Percentiles rank a stretch among this genome's conserved stretches.
phyloP scores from a whole-genome alignment of 1,140 invertebrate species.

The Sipha flava region DNA sequence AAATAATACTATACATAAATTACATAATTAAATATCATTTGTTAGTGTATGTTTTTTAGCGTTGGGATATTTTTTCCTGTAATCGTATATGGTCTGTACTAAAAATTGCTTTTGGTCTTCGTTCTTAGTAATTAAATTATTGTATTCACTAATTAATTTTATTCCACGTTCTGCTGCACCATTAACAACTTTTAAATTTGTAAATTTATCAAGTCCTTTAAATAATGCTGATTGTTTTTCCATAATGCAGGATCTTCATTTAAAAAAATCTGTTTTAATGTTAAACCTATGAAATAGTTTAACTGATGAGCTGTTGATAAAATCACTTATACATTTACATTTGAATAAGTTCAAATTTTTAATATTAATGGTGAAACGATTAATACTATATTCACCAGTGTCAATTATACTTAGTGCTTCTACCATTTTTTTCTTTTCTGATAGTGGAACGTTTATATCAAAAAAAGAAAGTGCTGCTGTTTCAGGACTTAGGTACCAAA shows the following conservation, averaged over 20 bases:
- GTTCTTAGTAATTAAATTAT: neutral
- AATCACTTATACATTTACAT: too few species aligned
- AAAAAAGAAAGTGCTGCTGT: neutral
- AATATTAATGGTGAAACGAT: too few species aligned
- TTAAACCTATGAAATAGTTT: too few species aligned
- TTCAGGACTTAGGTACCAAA: neutral
- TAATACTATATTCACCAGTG: neutral
- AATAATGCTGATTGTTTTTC: too few species aligned
- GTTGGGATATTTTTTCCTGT: neutral
- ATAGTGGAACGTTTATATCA: neutral
- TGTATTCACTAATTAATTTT: neutral
- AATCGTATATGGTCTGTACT: neutral
- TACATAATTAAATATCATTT: neutral
- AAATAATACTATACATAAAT: neutral
- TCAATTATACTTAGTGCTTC: neutral
- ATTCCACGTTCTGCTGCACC: neutral
- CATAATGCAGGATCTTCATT: too few species aligned
- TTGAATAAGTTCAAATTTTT: too few species aligned
- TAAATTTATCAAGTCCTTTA: neutral
- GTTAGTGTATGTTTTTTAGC: neutral
- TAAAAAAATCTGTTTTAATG: too few species aligned
- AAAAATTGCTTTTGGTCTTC: neutral
- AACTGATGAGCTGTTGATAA: too few species aligned
- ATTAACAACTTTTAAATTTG: neutral
- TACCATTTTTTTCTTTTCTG: neutral